These are phyloP conservation scores for Himantopus leucocephalus DNA, from an alignment of 2,113 vertebrate species.

Conservation along the genomic window DNA sequence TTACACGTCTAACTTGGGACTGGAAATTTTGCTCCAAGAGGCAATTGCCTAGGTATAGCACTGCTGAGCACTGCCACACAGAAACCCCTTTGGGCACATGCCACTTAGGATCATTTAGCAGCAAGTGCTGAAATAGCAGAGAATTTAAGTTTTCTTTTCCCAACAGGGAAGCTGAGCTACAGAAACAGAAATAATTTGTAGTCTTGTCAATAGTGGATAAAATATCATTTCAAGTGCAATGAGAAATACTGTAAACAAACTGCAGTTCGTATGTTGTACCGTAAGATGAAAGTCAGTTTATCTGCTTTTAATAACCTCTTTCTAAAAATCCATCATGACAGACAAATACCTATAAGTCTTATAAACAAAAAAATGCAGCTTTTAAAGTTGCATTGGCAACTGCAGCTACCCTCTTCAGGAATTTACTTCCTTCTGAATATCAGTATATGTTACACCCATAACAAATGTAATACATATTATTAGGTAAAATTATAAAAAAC, in stretches of 20 bases:
- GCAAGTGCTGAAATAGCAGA: not conserved
- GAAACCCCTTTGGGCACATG: not conserved
- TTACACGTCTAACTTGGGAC: not conserved
- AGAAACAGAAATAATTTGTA: conserved; percentile 47
- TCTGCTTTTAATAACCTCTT: conserved; percentile 37
- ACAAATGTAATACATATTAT: not conserved
- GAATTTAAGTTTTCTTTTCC: conserved; percentile 7
- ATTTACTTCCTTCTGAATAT: not conserved
- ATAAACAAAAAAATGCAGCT: not conserved
- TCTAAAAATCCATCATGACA: not conserved
- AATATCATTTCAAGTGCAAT: not conserved
- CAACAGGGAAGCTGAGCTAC: not conserved
- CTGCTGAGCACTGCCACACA: not conserved
- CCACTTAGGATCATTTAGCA: conserved; percentile 2
- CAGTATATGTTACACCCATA: not conserved
- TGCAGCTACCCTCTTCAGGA: not conserved
- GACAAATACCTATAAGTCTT: not conserved
- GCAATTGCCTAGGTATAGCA: not conserved
- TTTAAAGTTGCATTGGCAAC: not conserved
- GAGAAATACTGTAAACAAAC: conserved; percentile 41
- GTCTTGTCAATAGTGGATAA: conserved; percentile 18
- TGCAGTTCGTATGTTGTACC: not conserved
- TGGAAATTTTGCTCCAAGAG: not conserved
- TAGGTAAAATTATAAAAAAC: not conserved
- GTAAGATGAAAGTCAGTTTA: conserved; percentile 11